Percentiles rank a stretch among this genome's conserved stretches.
phyloP scores from a whole-genome alignment of 2,888 invertebrate genomes.

The Linnaemya tessellans region DNA sequence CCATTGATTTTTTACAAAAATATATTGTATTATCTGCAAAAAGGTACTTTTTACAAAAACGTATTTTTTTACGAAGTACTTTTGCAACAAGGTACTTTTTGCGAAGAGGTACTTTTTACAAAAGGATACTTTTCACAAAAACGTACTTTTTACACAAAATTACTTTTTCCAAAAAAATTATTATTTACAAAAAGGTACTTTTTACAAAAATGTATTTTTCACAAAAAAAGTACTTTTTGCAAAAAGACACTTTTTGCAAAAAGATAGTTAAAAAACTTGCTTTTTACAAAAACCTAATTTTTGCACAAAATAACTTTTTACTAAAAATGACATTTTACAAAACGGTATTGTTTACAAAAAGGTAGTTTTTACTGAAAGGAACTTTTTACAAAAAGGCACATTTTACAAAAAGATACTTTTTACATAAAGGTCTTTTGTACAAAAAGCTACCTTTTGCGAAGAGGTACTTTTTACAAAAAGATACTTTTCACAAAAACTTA shows the following conservation, averaged over 20 bases:
- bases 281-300: too few species aligned
- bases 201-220: background rate
- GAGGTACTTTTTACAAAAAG: background rate
- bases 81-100: background rate
- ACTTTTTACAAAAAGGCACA: background rate
- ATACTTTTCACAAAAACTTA: too few species aligned
- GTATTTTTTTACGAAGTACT: too few species aligned
- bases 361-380: background rate
- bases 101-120: background rate
- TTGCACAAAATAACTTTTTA: too few species aligned
- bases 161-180: background rate
- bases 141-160: too few species aligned
- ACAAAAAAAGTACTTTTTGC: background rate
- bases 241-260: background rate
- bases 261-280: background rate
- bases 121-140: background rate
- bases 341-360: background rate
- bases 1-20: too few species aligned
- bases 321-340: too few species aligned
- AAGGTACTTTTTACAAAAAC: background rate
- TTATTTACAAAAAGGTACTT: background rate
- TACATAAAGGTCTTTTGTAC: background rate
- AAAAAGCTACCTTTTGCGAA: background rate
- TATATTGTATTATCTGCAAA: background rate
- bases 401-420: background rate